Evolutionary conservation across 2,888 invertebrate genomes (phyloP), one percentile per base, ranked within the genome.

Genomic region (Troilus luridus): DNA sequence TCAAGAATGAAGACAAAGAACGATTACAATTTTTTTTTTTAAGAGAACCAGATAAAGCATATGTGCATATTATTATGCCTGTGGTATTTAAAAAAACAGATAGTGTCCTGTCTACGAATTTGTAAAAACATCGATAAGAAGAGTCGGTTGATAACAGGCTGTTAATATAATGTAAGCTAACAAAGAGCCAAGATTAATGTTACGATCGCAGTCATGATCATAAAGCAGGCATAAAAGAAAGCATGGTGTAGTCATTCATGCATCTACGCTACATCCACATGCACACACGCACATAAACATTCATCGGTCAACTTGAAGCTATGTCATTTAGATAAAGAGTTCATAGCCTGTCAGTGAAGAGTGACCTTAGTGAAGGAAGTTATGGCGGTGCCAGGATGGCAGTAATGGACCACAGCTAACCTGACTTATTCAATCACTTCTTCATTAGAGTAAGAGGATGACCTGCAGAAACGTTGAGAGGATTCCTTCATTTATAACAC

Each of bases 301-400:
- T 56, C 21, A 85, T 85, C 56, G 3, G n/a, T 14, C 56, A 14
- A 54, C 54, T 81, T 21, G 54, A 81, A 81, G 54, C 54, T n/a
- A 56, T 58, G 85, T 10, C 56, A 56, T 56, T 85, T 85, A 85
- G 85, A 56, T 85, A 85, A 85, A 85, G 85, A 58, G 85, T 85
- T 85, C 85, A 56, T 85, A 56, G 85, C 54, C n/a, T n/a, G 56
- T 41, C 85, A 54, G n/a, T 10, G 21, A 56, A 85, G 85, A 85
- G 85, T 85, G 56, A 21, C 21, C n/a, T 14, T 56, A n/a, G 17
- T 7, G 56, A 6, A 1, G 10, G 56, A 58, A 85, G 14, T 56
- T 85, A 58, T 85, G 85, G 56, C 10, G 81, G 54, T 21, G 81
- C 12, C 81, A 41, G 19, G 54, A 56, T 56, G 56, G n/a, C 54